Conservation (phyloP, 2,888 invertebrate genomes). For the Meiosimyza decipiens region DNA sequence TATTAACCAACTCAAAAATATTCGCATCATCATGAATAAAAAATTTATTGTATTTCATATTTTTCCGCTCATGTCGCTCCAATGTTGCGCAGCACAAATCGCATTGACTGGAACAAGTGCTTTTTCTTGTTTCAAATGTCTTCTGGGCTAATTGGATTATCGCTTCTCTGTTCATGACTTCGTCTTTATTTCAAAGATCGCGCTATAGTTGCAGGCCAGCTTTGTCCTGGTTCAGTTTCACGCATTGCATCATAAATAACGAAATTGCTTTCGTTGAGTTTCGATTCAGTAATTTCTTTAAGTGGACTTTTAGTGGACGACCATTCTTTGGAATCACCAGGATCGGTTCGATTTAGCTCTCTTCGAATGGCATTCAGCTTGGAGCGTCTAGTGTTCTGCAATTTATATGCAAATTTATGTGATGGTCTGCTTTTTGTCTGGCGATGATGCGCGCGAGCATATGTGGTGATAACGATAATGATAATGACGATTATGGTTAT, state of each 20-base stretch:
- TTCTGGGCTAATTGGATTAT: conserved; percentile 36
- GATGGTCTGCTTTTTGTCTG: conserved; percentile 10
- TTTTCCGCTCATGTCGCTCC: background rate
- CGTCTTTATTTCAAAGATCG: conserved; percentile 17
- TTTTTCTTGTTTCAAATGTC: conserved; percentile 32
- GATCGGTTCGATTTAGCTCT: background rate
- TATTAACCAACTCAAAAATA: conserved; percentile 5
- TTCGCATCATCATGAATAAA: conserved; percentile 4
- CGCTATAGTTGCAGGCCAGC: background rate
- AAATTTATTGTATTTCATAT: conserved; percentile 19
- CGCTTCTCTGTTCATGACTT: conserved; percentile 13
- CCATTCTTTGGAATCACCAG: background rate
- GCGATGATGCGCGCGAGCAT: conserved; percentile 36
- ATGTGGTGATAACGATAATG: conserved; percentile 43
- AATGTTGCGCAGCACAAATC: background rate
- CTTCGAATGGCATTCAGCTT: background rate
- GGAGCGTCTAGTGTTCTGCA: conserved; percentile 22
- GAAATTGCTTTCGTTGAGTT: conserved; percentile 29
- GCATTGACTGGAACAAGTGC: conserved; percentile 29
- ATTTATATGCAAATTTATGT: conserved; percentile 34
- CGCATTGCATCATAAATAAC: conserved; percentile 20
- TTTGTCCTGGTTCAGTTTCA: conserved; percentile 2
- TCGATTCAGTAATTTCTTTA: conserved; percentile 18
- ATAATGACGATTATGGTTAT: conserved; percentile 41
- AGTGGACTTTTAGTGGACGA: conserved; percentile 6